Percentiles rank a stretch among this genome's conserved stretches.
Conservation (phyloP, 2,113 vertebrate species). For the Peromyscus californicus region DNA sequence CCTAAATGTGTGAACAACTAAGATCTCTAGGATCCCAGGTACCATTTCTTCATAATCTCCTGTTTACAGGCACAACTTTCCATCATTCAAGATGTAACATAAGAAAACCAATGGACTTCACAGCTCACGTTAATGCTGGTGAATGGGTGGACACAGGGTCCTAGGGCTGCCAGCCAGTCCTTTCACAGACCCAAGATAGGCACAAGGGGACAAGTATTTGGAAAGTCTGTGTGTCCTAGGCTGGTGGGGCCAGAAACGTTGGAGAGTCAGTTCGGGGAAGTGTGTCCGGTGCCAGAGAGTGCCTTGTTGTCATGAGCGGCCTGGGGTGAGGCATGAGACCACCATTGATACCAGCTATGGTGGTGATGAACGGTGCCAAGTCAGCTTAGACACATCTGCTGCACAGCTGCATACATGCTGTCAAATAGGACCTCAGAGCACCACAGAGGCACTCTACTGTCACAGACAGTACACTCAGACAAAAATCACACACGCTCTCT, state of each 20-base stretch:
- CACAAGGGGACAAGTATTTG: not conserved
- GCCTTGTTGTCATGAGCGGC: not conserved
- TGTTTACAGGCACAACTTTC: not conserved
- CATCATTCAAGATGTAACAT: not conserved
- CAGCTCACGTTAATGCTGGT: not conserved
- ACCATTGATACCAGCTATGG: not conserved
- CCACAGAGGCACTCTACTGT: rapidly evolving
- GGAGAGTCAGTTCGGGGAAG: not conserved
- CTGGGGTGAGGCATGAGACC: not conserved
- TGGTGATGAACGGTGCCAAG: not conserved
- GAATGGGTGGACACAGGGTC: not conserved
- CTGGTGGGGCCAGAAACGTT: not conserved
- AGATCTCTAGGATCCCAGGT: not conserved
- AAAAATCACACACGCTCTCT: not conserved
- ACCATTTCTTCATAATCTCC: not conserved
- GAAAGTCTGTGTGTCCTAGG: not conserved
- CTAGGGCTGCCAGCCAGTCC: not conserved
- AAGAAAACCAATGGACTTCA: slow-evolving; percentile 22
- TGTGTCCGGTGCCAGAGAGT: not conserved
- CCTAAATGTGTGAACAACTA: not conserved
- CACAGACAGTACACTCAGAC: rapidly evolving
- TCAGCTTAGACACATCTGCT: not conserved
- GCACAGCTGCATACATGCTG: not conserved
- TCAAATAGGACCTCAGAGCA: not conserved
- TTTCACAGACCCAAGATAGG: not conserved